These are phyloP conservation scores for Cyprinodon diabolis DNA, from an alignment of 2,797 vertebrate species.

Conservation along the genomic window DNA sequence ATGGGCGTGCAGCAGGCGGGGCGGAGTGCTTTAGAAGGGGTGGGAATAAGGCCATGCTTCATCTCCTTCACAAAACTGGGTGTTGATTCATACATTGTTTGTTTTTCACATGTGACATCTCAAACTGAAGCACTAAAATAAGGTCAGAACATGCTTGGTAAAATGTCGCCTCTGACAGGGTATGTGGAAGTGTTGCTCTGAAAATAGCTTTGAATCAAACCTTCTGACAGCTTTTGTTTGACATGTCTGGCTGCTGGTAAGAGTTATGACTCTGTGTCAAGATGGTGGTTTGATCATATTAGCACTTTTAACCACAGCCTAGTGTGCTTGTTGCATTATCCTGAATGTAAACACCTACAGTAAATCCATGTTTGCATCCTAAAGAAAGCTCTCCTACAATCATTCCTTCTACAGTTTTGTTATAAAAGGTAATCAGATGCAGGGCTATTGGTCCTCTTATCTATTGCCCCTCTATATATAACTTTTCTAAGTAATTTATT, in stretches of 20 bases:
- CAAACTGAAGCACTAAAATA: background rate
- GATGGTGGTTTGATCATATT: slow-evolving; percentile 15
- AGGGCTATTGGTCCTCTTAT: background rate
- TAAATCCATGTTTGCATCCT: slow-evolving; percentile 14
- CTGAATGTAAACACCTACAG: slow-evolving; percentile 26
- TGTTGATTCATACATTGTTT: background rate
- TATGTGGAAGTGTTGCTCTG: background rate
- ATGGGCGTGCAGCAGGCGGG: slow-evolving; percentile 65
- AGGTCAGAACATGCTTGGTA: slow-evolving; percentile 8
- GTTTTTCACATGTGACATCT: slow-evolving; percentile 1
- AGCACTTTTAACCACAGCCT: slow-evolving; percentile 19
- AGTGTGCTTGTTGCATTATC: slow-evolving; percentile 16
- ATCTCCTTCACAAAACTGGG: slow-evolving; percentile 32
- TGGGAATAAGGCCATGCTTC: slow-evolving; percentile 45
- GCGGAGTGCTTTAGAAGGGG: slow-evolving; percentile 37
- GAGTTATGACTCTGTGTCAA: slow-evolving; percentile 24
- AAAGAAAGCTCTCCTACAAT: background rate
- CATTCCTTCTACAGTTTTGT: background rate
- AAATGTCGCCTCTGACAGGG: slow-evolving; percentile 26
- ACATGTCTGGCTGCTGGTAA: slow-evolving; percentile 9
- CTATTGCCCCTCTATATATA: background rate
- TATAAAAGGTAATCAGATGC: background rate
- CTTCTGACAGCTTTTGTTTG: slow-evolving; percentile 9
- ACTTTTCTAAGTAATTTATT: slow-evolving; percentile 3
- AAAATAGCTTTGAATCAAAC: slow-evolving; percentile 25